Conservation (phyloP, 2,113 vertebrate species). For the Cinclus mexicanus region DNA sequence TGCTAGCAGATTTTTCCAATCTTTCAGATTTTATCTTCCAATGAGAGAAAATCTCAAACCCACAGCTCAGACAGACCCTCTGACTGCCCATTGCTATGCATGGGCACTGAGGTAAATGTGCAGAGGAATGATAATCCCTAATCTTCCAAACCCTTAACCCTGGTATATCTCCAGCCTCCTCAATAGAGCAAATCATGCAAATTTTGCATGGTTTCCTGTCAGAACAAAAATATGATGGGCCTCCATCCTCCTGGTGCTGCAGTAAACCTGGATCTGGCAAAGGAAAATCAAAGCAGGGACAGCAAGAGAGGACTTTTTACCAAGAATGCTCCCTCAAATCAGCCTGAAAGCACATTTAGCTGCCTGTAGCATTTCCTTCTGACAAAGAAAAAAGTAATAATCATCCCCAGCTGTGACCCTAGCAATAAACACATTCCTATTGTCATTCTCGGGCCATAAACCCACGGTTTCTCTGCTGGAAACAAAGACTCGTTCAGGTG, state of each 20-base stretch:
- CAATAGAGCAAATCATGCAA: background rate
- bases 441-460: slow-evolving; percentile 43
- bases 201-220: background rate
- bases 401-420: slow-evolving; percentile 50
- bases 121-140: background rate
- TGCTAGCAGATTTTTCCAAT: background rate
- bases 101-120: rapidly evolving
- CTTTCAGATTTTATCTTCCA: background rate
- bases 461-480: slow-evolving; percentile 25
- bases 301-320: background rate
- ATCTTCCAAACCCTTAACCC: background rate
- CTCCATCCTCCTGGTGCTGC: background rate
- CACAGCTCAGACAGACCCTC: background rate
- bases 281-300: background rate
- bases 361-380: slow-evolving; percentile 33
- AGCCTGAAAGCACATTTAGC: background rate
- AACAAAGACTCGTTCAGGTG: slow-evolving; percentile 20
- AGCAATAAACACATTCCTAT: slow-evolving; percentile 47
- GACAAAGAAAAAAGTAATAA: slow-evolving; percentile 42
- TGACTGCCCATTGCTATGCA: background rate
- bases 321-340: background rate
- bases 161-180: background rate
- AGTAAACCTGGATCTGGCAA: background rate
- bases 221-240: background rate
- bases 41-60: background rate